Base-by-base conservation (phyloP, 2,113 vertebrate genomes). In the Globicephala melas region DNA sequence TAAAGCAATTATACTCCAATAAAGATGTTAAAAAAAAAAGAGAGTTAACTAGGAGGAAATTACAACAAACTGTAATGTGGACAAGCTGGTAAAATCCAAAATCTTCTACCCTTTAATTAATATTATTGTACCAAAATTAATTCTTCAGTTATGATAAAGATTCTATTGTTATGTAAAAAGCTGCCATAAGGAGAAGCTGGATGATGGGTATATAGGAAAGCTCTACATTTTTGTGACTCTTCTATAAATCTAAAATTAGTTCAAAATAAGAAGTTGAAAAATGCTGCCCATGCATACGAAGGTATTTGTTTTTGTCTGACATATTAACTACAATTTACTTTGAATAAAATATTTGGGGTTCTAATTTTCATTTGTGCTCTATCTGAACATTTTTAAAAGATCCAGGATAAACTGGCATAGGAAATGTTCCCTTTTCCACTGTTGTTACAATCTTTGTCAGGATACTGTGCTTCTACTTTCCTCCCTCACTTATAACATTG, bases 401-500 rank as follows among this genome's bases (percentile, higher is more conserved):
- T 44, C 2, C 31, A 91, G 53, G 84, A 97, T 67, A 58, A 88
- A 97, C 88, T 97, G 82, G 95, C 97, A 96, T 15, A 28, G 77
- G 23, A 74, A 85, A 85, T 97, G 63, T 96, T 65, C 83, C 92
- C 68, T 96, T 98, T 98, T 92, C 65, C 62, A 65, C 23, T 77
- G n/a, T 85, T 67, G 53, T 93, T 86, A 80, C 23, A 47, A 36
- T 87, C 33, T 93, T 96, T 98, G 95, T 96, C 79, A 97, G 68
- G 55, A 94, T 98, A 98, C 93, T 55, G 0, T 1, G 86, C 97
- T 98, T 96, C 87, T 73, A 96, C 97, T 98, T 98, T 97, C 83
- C 94, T 98, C 70, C 70, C 92, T 98, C 93, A 89, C 96, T 97
- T 94, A 95, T 98, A 97, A 92, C 87, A 91, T 97, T 98, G 97